These are phyloP conservation scores for Enoplosus armatus DNA, from an alignment of 2,797 vertebrate species.

Conservation along the genomic window DNA sequence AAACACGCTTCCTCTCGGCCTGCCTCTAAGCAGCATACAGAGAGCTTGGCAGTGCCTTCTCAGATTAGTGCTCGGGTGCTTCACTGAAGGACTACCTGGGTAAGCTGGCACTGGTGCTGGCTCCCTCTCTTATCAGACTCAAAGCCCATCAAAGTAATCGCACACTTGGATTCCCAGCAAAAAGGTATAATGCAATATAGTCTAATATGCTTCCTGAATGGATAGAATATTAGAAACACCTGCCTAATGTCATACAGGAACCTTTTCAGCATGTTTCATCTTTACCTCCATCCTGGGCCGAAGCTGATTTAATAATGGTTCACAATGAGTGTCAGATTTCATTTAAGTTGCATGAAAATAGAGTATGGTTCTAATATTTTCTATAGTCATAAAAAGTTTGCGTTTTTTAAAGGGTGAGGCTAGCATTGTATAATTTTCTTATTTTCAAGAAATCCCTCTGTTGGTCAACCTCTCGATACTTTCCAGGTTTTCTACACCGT, in stretches of 20 bases:
- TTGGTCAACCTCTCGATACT: background rate
- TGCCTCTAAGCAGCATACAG: constrained; percentile 69
- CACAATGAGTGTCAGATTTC: background rate
- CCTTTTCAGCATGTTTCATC: constrained; percentile 4
- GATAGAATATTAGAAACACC: constrained; percentile 25
- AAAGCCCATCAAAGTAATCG: constrained; percentile 19
- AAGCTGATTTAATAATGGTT: constrained; percentile 5
- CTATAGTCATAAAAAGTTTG: background rate
- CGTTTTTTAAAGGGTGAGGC: background rate
- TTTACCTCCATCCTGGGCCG: background rate
- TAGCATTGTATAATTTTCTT: too few species aligned
- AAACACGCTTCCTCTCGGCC: constrained; percentile 83
- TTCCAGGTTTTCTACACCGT: background rate
- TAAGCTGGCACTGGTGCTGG: constrained; percentile 53
- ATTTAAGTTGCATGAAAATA: background rate
- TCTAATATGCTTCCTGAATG: background rate
- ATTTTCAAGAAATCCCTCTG: background rate
- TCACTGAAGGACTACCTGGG: constrained; percentile 68
- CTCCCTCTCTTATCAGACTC: constrained; percentile 32
- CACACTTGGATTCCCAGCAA: constrained; percentile 24
- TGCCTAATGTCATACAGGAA: constrained; percentile 1
- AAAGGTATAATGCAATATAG: background rate
- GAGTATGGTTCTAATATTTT: background rate
- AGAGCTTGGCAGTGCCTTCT: constrained; percentile 71
- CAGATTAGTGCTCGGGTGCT: constrained; percentile 69